A percentile compares a stretch with the other conserved stretches of the same genome.
phyloP scores from a whole-genome alignment of 2,113 vertebrate species.

The Argyrosomus japonicus region DNA sequence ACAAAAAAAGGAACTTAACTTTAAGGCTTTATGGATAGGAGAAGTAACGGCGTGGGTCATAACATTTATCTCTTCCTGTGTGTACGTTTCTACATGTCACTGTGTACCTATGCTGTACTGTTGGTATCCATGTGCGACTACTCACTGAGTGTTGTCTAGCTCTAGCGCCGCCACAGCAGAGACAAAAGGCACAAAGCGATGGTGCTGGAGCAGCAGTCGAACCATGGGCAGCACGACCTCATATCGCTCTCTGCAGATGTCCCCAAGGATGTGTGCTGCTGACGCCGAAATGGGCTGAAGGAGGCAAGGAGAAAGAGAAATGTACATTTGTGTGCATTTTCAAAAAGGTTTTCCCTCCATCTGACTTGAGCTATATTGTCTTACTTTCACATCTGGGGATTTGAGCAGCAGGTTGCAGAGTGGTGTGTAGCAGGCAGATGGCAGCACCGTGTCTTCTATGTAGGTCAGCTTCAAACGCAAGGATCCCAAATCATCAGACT shows the following conservation, averaged over 20 bases:
- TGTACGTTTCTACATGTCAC: not conserved
- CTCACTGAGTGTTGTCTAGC: constrained; percentile 96
- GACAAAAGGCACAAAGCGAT: constrained; percentile 94
- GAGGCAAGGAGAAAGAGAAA: not conserved
- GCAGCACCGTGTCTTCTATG: constrained; percentile 96
- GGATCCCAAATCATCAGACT: constrained; percentile 94
- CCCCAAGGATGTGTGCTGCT: constrained; percentile 94
- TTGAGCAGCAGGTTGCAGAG: constrained; percentile 95
- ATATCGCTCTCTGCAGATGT: constrained; percentile 93
- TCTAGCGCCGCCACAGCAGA: constrained; percentile 92
- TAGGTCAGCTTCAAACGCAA: constrained; percentile 94
- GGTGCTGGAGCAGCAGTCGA: constrained; percentile 93
- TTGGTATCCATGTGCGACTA: constrained; percentile 24
- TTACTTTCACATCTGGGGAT: constrained; percentile 94
- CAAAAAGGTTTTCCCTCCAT: not conserved
- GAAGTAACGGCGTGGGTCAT: constrained; percentile 15
- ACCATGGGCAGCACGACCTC: constrained; percentile 94
- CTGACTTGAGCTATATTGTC: not conserved
- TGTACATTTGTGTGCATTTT: not conserved
- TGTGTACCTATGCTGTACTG: not conserved
- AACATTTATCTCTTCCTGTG: not conserved
- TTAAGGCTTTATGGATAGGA: constrained; percentile 5
- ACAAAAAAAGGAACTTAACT: constrained; percentile 14
- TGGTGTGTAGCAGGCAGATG: constrained; percentile 89
- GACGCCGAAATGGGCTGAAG: constrained; percentile 94